Conservation (phyloP, 2,797 vertebrate genomes). For the Pseudochirops cupreus region DNA sequence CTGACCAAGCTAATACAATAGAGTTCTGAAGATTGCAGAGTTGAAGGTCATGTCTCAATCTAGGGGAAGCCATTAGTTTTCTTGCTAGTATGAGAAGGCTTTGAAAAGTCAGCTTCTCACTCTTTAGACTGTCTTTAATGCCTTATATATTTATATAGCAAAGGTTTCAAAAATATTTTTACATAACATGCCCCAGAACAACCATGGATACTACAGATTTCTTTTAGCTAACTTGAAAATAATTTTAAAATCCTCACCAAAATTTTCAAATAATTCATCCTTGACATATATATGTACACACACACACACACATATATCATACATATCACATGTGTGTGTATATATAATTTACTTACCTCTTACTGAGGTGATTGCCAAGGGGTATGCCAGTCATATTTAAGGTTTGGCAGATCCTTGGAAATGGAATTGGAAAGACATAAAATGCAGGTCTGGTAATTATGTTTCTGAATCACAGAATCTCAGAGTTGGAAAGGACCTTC, state of each 20-base stretch:
- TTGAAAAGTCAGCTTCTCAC: background rate
- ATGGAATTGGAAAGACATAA: background rate
- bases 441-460: background rate
- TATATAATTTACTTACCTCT: background rate
- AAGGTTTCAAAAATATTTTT: background rate
- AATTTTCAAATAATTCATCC: background rate
- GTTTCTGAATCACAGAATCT: background rate
- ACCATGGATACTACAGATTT: background rate
- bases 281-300: background rate
- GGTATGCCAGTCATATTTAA: no score
- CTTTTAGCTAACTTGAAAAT: background rate
- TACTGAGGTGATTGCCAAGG: background rate
- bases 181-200: background rate
- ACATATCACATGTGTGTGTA: background rate
- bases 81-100: background rate
- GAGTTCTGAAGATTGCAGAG: background rate
- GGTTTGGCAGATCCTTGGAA: background rate
- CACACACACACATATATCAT: background rate
- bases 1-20: background rate
- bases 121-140: background rate
- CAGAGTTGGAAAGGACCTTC: slow-evolving; percentile 7
- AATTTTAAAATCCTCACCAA: background rate
- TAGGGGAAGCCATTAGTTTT: background rate
- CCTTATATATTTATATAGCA: background rate
- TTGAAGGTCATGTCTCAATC: background rate